Evolutionary conservation across 2,113 vertebrate genomes (phyloP).

Genomic region (Elaphurus davidianus): DNA sequence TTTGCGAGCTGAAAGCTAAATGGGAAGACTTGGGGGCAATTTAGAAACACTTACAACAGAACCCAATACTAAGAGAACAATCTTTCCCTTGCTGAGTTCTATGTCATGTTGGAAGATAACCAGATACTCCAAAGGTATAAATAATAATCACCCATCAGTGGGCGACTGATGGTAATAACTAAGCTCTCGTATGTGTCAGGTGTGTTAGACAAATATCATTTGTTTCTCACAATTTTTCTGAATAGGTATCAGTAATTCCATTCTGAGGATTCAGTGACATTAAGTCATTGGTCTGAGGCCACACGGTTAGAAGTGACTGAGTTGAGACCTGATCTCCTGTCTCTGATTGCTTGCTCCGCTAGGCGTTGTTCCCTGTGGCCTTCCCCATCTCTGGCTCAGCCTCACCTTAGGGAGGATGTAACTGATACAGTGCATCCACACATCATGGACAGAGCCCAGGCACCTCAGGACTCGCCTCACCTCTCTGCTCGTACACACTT

Average conservation of each 20-base stretch:
- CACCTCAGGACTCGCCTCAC: accelerated
- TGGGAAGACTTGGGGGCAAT: neutral
- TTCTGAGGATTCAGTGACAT: neutral
- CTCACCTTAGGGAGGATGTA: neutral
- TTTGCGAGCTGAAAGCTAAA: neutral
- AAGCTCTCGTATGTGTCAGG: neutral
- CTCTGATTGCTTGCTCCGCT: accelerated
- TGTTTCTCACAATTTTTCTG: neutral
- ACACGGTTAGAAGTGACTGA: neutral
- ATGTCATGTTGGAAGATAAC: neutral
- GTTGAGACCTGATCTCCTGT: neutral
- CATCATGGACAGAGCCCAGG: neutral
- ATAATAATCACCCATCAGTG: neutral
- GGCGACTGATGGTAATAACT: neutral
- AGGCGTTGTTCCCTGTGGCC: neutral
- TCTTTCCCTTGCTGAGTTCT: neutral
- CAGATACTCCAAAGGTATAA: neutral
- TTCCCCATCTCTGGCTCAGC: neutral
- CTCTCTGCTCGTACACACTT: neutral
- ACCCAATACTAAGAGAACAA: neutral
- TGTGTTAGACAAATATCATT: neutral
- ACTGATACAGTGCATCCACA: accelerated
- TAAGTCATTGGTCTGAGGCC: neutral
- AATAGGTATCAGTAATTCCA: neutral
- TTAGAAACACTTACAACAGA: neutral